Evolutionary conservation across 2,888 invertebrate genomes (phyloP), one percentile per base, ranked within the genome.

Genomic region (Cynaeus angustus): DNA sequence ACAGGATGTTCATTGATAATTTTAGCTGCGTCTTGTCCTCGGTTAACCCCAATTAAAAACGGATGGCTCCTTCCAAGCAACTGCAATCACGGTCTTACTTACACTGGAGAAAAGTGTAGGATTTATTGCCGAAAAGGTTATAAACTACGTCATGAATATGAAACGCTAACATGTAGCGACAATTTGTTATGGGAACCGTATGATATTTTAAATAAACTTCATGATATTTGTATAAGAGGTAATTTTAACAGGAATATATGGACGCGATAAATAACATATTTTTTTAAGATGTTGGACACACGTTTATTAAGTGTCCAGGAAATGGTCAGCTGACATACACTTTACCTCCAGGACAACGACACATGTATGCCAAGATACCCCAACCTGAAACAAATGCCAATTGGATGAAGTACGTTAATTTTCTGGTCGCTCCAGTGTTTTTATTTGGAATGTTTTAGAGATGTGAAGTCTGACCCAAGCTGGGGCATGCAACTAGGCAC

Each of bases 341-440:
- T 50, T 84, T 92, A 50, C 86, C 87, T 37, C 79, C 84, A 13
- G 86, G 87, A 38, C 85, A 87, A 74, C 83, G 81, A 41, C 84
- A 85, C 10, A 85, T 87, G 75, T 81, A 85, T 66, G 86, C 89
- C 45, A 83, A 85, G 50, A 86, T 90, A 64, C 87, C 88, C 1
- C 85, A 88, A 68, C 86, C 90, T 0, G 88, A 89, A 77, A 89
- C 91, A 30, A 91, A 91, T 82, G 87, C 91, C 78, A 90, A 91
- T 80, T 91, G 88, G 88, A 86, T 86, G 84, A 87, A 87, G 88
- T 89, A 61, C 7, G 4, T 12, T n/a, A n/a, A n/a, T n/a, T n/a
- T n/a, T n/a, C n/a, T n/a, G n/a, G n/a, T n/a, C n/a, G n/a, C n/a
- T n/a, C 10, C 38, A 38, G 9, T 38, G 38, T 41, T 41, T 41